Conservation (phyloP, 2,888 invertebrate species). For the Phalera bucephala region DNA sequence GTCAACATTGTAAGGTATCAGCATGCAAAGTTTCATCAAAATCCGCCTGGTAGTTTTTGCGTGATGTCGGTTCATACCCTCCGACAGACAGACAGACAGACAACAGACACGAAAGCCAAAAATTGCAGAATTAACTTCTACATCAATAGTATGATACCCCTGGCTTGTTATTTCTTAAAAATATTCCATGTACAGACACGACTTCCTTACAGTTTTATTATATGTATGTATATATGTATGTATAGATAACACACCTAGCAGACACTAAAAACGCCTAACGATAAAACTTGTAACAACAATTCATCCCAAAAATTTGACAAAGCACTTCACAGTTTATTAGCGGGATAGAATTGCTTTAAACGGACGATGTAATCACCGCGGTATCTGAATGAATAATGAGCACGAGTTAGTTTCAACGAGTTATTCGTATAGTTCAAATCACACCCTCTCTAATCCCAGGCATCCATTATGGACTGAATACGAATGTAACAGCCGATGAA, state of each 20-base stretch:
- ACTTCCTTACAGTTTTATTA: too few relatives aligned
- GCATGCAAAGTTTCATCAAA: too few relatives aligned
- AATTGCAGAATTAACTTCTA: too few relatives aligned
- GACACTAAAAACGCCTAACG: constrained; percentile 32
- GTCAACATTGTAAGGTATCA: too few relatives aligned
- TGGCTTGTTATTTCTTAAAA: too few relatives aligned
- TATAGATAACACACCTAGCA: constrained; percentile 1
- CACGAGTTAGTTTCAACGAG: constrained; percentile 50
- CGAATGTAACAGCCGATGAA: constrained; percentile 49
- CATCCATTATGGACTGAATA: constrained; percentile 62
- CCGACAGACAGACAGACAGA: too few relatives aligned
- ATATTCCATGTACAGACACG: too few relatives aligned
- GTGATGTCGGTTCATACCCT: too few relatives aligned
- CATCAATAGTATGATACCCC: too few relatives aligned
- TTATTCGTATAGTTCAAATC: constrained; percentile 56
- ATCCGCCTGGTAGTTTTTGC: too few relatives aligned
- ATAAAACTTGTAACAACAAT: constrained; percentile 54
- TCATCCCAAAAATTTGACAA: constrained; percentile 50
- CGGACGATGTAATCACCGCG: constrained; percentile 58
- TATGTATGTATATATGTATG: too few relatives aligned
- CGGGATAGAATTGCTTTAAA: constrained; percentile 54
- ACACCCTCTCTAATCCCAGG: constrained; percentile 52
- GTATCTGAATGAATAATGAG: constrained; percentile 63
- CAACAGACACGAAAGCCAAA: too few relatives aligned
- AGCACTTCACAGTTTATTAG: constrained; percentile 49